Evolutionary conservation across 2,113 vertebrate species (phyloP).

Genomic region (Paradisaea rubra): DNA sequence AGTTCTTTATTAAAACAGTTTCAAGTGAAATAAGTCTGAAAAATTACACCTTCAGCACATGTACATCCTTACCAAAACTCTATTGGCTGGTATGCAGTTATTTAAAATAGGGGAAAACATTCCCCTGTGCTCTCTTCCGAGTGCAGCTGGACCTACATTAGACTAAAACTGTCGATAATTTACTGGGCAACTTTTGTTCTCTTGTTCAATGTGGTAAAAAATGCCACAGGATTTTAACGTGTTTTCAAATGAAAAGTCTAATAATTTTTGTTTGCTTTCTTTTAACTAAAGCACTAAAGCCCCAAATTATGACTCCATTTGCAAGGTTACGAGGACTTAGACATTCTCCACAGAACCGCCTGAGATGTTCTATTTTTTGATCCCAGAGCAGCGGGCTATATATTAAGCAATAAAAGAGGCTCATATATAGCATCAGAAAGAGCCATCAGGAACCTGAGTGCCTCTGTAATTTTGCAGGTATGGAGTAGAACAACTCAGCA

Average conservation of each 20-base stretch:
- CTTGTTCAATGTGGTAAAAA: background rate
- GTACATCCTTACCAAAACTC: background rate
- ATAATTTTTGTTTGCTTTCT: background rate
- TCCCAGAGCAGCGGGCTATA: fast-evolving
- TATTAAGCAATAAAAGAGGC: background rate
- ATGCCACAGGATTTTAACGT: background rate
- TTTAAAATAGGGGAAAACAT: background rate
- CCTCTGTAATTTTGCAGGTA: background rate
- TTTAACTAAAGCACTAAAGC: background rate
- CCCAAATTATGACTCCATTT: background rate
- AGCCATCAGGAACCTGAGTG: background rate
- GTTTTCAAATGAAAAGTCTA: background rate
- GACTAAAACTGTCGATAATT: background rate
- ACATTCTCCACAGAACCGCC: background rate
- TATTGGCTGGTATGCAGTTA: background rate
- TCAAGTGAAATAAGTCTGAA: background rate
- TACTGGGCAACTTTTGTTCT: fast-evolving
- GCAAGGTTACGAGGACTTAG: background rate
- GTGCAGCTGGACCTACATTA: background rate
- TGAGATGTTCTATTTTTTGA: background rate
- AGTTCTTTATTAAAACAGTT: slow-evolving; percentile 3
- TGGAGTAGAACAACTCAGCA: background rate
- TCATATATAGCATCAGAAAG: background rate
- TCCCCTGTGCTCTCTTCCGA: background rate
- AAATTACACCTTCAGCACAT: background rate